Percentiles rank a stretch among this genome's conserved stretches.
These are phyloP conservation scores for Aptenodytes patagonicus DNA, from an alignment of 2,113 vertebrate genomes.

Conservation along the genomic window DNA sequence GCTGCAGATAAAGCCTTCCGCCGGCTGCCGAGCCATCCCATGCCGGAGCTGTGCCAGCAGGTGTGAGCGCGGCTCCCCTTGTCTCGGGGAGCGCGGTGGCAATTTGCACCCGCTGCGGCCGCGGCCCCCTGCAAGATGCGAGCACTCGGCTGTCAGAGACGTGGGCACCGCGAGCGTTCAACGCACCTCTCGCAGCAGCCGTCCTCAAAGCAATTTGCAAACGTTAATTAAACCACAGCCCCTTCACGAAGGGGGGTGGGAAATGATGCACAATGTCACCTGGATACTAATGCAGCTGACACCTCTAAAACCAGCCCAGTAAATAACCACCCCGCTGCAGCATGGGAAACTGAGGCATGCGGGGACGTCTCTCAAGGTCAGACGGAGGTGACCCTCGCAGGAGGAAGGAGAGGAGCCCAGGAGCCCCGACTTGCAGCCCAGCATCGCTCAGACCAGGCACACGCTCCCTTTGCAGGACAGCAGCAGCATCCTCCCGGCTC, in stretches of 20 bases:
- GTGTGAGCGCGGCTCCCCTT: accelerated
- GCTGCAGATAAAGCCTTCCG: background rate
- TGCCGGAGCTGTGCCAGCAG: background rate
- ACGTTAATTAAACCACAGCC: background rate
- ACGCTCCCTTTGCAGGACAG: background rate
- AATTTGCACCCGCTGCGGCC: no score
- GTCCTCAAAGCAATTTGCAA: background rate
- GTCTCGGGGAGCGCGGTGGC: background rate
- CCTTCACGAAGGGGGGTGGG: background rate
- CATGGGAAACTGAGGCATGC: background rate
- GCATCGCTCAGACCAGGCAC: background rate
- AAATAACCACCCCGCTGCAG: background rate
- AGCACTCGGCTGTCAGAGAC: background rate
- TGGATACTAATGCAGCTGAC: background rate
- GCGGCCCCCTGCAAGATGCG: accelerated
- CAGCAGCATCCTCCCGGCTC: background rate
- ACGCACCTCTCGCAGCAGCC: background rate
- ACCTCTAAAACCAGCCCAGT: background rate
- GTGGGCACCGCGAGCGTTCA: background rate
- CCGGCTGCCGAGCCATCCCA: background rate
- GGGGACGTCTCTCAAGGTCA: background rate
- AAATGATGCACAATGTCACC: background rate
- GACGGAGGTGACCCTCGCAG: accelerated
- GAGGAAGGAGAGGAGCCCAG: background rate
- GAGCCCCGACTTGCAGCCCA: accelerated